Percentiles rank a stretch among this genome's conserved stretches.
These are phyloP conservation scores for Shinisaurus crocodilurus DNA, from an alignment of 2,113 vertebrate species.

Conservation along the genomic window DNA sequence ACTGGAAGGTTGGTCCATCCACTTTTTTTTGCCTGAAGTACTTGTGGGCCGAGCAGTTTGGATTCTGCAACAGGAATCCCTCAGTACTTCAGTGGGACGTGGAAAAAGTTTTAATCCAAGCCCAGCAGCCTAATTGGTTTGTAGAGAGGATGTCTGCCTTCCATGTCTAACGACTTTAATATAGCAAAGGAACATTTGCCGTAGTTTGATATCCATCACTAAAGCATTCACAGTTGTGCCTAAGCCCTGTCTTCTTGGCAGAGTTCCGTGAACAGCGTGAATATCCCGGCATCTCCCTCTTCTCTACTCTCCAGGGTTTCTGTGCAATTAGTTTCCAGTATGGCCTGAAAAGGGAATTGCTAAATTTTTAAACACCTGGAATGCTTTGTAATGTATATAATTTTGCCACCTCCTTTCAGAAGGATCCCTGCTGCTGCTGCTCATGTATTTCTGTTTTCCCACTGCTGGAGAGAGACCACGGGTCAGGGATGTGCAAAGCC, in stretches of 20 bases:
- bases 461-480: not conserved
- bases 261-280: not conserved
- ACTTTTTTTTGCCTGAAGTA: not conserved
- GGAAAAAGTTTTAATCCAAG: not conserved
- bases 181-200: not conserved
- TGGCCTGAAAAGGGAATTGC: not conserved
- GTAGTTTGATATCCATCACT: not conserved
- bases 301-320: not conserved
- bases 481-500: not conserved
- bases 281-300: not conserved
- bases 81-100: too few relatives aligned
- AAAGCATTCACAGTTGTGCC: not conserved
- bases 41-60: too few relatives aligned
- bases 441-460: not conserved
- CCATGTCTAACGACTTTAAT: not conserved
- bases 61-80: too few relatives aligned
- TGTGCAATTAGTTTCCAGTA: slow-evolving; percentile 15
- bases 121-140: not conserved
- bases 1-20: not conserved
- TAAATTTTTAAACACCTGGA: slow-evolving; percentile 8
- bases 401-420: not conserved
- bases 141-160: not conserved
- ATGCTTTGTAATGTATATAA: not conserved
- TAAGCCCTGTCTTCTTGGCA: slow-evolving; percentile 4
- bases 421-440: not conserved